phyloP scores from a whole-genome alignment of 2,797 vertebrate genomes.

The Phoeniculus purpureus region DNA sequence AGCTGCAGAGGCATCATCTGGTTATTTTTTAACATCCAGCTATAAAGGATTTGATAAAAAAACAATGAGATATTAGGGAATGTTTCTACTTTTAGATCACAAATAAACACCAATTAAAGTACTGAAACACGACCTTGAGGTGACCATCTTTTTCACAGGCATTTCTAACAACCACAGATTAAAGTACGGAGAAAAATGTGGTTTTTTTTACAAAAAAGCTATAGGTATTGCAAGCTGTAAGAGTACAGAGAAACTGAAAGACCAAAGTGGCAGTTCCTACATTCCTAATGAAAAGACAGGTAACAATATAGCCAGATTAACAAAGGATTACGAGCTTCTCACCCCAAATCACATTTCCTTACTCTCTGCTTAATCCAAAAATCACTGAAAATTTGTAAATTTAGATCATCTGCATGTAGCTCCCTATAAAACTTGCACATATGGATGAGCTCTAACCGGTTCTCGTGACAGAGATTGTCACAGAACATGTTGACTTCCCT shows the following conservation, averaged over 20 bases:
- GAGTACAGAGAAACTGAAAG: background rate
- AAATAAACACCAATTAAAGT: background rate
- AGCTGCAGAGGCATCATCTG: background rate
- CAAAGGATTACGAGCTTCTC: background rate
- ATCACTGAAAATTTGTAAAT: background rate
- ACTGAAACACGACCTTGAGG: background rate
- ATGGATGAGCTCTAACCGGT: background rate
- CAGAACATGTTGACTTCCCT: background rate
- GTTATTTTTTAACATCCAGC: conserved; percentile 10
- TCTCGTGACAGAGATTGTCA: accelerated
- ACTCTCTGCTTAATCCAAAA: background rate
- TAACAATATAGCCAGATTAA: background rate
- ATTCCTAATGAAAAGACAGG: background rate
- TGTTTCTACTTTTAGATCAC: background rate
- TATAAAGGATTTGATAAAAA: background rate
- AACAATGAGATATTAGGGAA: background rate
- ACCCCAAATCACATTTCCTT: background rate
- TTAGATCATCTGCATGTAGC: background rate
- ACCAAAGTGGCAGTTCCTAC: background rate
- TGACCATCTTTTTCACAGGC: background rate
- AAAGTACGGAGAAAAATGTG: background rate
- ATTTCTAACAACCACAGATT: background rate
- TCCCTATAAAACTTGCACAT: background rate
- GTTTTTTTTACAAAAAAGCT: background rate
- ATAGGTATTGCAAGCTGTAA: background rate